Base-by-base conservation (phyloP, 2,797 vertebrate genomes). In the Dryobates pubescens region DNA sequence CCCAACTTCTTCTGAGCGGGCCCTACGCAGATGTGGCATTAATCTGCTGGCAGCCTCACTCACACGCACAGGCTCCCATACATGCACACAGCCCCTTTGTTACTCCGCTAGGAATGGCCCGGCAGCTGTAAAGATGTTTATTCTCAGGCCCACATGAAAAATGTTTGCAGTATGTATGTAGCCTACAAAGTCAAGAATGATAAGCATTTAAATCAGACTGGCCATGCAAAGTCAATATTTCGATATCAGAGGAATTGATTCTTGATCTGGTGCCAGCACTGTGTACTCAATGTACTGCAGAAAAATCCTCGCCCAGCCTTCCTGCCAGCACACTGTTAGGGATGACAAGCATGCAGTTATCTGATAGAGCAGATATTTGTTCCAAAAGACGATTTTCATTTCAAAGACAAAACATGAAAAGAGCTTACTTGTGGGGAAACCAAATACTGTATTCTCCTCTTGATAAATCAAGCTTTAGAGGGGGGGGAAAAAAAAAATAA, bases 321-420 rank as follows among this genome's bases (percentile, higher is more conserved):
- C 92, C 96, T 95, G 93, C 94, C 93, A 91, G 91, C 84, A 76
- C 93, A 68, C 95, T 91, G 96, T 65, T 88, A 86, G 38, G 91
- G 92, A 86, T 94, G 92, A 95, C 95, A 96, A 95, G 93, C 87
- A 83, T 91, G 92, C 92, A 94, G 92, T 94, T 97, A 94, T 96
- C 94, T 86, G 91, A 97, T 56, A 86, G 94, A 92, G 86, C 93
- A 93, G 90, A 94, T 93, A 96, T 96, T 95, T 90, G 92, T 92
- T 90, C 88, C 93, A 94, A 95, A 93, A 96, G 94, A 96, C 12
- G 61, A 96, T 96, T 96, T 97, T 97, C 96, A 97, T 97, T 97
- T 97, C 97, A 97, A 97, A 97, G 96, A 94, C 96, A 95, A 95
- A 92, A 95, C 94, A 95, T 94, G 93, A 97, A 96, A 97, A 94